Conservation (phyloP, 2,113 vertebrate species). For the Cervus canadensis region DNA sequence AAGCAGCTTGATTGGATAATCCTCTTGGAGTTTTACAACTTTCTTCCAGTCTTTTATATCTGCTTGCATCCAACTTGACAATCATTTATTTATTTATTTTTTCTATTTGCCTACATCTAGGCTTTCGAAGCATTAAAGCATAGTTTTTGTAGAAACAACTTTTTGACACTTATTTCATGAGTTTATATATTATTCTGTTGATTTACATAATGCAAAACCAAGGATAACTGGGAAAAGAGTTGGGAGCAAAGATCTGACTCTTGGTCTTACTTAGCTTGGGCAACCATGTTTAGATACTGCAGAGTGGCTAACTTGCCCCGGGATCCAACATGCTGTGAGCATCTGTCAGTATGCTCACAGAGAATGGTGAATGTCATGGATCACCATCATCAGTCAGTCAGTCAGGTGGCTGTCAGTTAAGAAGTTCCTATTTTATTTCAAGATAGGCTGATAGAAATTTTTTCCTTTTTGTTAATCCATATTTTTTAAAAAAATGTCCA, state of each 20-base stretch:
- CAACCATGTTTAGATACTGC: background rate
- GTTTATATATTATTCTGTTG: background rate
- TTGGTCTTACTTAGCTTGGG: background rate
- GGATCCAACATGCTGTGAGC: background rate
- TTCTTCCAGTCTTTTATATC: background rate
- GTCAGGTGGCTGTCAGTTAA: background rate
- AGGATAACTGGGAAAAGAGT: background rate
- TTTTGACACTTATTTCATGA: background rate
- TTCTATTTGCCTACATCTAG: background rate
- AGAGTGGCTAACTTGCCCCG: background rate
- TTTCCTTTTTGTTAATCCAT: background rate
- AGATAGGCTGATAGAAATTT: background rate
- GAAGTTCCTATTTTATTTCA: background rate
- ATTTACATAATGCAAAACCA: background rate
- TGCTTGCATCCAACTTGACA: background rate
- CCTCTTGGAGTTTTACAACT: background rate
- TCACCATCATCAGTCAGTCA: background rate
- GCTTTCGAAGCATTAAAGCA: background rate
- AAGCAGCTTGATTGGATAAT: background rate
- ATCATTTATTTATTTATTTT: background rate
- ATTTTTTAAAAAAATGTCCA: background rate
- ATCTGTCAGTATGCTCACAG: too few species aligned
- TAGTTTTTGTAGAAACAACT: background rate
- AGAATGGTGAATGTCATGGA: background rate
- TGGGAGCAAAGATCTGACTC: background rate